A percentile compares a stretch with the other conserved stretches of the same genome.
phyloP scores from a whole-genome alignment of 2,888 invertebrate species.

The Chydorus sphaericus region DNA sequence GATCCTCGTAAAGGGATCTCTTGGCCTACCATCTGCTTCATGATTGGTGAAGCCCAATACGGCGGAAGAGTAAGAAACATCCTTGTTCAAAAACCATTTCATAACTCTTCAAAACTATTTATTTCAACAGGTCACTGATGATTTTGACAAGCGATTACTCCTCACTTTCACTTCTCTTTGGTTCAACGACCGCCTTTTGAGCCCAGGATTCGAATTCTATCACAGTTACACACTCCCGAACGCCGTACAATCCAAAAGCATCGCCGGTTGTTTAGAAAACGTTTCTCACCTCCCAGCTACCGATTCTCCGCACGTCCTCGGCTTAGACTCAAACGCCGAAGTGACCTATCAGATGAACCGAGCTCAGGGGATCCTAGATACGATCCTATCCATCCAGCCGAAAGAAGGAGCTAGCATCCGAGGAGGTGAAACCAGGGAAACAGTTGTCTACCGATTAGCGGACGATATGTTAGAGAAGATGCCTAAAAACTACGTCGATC shows the following conservation, averaged over 20 bases:
- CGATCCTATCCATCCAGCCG: constrained; percentile 90
- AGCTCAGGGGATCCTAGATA: constrained; percentile 81
- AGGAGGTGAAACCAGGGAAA: constrained; percentile 85
- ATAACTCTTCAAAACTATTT: too few species aligned
- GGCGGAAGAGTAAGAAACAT: constrained; percentile 80
- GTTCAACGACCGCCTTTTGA: constrained; percentile 80
- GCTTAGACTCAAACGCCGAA: constrained; percentile 90
- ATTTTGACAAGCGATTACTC: constrained; percentile 84
- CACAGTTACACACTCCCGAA: constrained; percentile 83
- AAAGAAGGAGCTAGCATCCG: constrained; percentile 75
- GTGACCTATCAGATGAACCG: constrained; percentile 54
- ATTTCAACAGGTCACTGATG: constrained; percentile 57
- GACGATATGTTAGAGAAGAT: constrained; percentile 82
- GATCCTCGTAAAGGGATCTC: constrained; percentile 87
- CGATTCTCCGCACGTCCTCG: constrained; percentile 91
- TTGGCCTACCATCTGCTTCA: constrained; percentile 93
- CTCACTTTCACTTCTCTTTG: constrained; percentile 82
- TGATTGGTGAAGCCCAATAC: constrained; percentile 77
- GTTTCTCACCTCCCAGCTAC: constrained; percentile 68
- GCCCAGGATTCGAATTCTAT: constrained; percentile 83
- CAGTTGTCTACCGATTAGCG: constrained; percentile 76
- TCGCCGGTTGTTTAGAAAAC: constrained; percentile 62
- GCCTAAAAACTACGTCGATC: constrained; percentile 66
- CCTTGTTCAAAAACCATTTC: too few species aligned
- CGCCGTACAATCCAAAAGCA: constrained; percentile 42